Percentiles rank a stretch among this genome's conserved stretches.
Evolutionary conservation across 92 coral and sea anemone species (phyloP).

Genomic region (Galaxea fascicularis): DNA sequence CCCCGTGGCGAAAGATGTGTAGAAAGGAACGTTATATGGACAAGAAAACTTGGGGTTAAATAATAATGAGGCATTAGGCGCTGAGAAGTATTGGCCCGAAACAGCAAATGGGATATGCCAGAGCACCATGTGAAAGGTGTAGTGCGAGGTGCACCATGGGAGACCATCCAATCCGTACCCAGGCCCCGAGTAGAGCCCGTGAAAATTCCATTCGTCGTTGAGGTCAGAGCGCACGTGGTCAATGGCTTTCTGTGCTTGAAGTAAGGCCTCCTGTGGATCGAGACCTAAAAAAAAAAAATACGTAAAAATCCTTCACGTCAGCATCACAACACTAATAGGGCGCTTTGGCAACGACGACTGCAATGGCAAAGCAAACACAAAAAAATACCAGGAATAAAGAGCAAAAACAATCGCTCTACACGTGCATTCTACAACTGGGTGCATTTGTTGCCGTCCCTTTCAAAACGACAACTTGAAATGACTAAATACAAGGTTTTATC

Average conservation of each 20-base stretch:
- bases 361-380: no score
- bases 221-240: constrained; percentile 52
- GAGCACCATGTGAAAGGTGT: constrained; percentile 53
- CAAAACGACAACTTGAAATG: no score
- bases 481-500: no score
- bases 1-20: constrained; percentile 44
- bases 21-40: constrained; percentile 41
- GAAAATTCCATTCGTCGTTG: constrained; percentile 53
- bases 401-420: no score
- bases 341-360: no score
- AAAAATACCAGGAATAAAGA: no score
- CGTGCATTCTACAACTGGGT: no score
- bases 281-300: constrained; percentile 10
- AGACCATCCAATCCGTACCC: constrained; percentile 62
- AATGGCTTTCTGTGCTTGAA: constrained; percentile 39
- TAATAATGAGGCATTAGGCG: constrained; percentile 43
- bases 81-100: constrained; percentile 52
- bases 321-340: no score
- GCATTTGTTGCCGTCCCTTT: no score
- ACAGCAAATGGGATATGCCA: constrained; percentile 57
- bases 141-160: constrained; percentile 60
- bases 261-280: constrained; percentile 23
- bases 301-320: no score
- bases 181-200: constrained; percentile 51
- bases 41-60: constrained; percentile 39